These are phyloP conservation scores for Digitonthophagus gazella DNA, from an alignment of 2,888 invertebrate species.

Conservation along the genomic window DNA sequence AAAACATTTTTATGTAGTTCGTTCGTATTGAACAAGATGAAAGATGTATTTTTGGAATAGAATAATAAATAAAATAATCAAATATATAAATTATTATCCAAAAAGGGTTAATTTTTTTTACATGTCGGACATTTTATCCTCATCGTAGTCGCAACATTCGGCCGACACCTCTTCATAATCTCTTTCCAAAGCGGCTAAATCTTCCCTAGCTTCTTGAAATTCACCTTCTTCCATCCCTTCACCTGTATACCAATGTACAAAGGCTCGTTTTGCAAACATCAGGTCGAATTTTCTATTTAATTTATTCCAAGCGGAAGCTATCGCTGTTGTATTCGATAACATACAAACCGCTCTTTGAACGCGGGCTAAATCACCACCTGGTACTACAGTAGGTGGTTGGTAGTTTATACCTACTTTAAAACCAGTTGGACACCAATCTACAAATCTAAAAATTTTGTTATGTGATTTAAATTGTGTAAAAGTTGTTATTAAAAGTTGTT, in stretches of 20 bases:
- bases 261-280: conserved; percentile 90
- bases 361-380: conserved; percentile 75
- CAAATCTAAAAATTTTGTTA: no score
- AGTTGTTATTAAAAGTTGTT: no score
- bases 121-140: conserved; percentile 29
- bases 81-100: not conserved
- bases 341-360: conserved; percentile 87
- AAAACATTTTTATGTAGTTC: no score
- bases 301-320: conserved; percentile 85
- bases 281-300: conserved; percentile 92
- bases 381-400: conserved; percentile 74
- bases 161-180: conserved; percentile 75
- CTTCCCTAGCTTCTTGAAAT: conserved; percentile 78
- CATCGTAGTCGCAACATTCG: conserved; percentile 47
- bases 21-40: conserved; percentile 6
- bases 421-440: conserved; percentile 94
- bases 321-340: conserved; percentile 88
- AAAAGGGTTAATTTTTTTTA: conserved; percentile 13
- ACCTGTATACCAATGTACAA: conserved; percentile 87
- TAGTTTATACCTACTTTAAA: conserved; percentile 71
- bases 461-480: no score
- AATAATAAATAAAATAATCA: conserved; percentile 3
- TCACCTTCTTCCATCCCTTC: conserved; percentile 83
- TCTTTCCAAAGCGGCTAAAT: conserved; percentile 69
- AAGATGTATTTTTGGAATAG: conserved; percentile 9